phyloP scores from a whole-genome alignment of 1,140 invertebrate genomes.

The Drosophila virilis region DNA sequence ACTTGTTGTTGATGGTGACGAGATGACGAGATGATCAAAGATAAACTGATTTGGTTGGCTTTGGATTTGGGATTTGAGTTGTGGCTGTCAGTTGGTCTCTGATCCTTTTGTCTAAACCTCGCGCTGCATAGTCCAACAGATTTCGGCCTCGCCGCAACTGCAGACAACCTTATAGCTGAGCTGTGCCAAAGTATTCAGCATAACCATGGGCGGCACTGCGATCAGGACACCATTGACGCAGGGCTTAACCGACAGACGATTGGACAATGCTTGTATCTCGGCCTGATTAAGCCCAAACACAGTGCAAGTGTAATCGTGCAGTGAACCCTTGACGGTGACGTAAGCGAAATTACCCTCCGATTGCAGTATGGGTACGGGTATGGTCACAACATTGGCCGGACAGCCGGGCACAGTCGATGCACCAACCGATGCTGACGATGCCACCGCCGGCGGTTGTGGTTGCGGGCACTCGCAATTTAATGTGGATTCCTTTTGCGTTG shows the following conservation, averaged over 20 bases:
- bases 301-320: slow-evolving; percentile 89
- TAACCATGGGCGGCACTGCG: slow-evolving; percentile 87
- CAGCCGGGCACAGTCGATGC: slow-evolving; percentile 23
- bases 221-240: slow-evolving; percentile 90
- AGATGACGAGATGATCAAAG: slow-evolving; percentile 28
- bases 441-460: background rate
- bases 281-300: slow-evolving; percentile 90
- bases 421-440: slow-evolving; percentile 52
- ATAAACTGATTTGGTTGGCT: background rate
- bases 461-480: slow-evolving; percentile 53
- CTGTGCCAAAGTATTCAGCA: slow-evolving; percentile 90
- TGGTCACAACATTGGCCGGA: slow-evolving; percentile 76
- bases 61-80: too few species aligned
- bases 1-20: slow-evolving; percentile 17
- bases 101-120: slow-evolving; percentile 85
- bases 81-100: too few species aligned
- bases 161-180: slow-evolving; percentile 91
- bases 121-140: slow-evolving; percentile 92
- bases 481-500: slow-evolving; percentile 60
- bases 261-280: slow-evolving; percentile 88
- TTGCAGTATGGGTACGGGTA: slow-evolving; percentile 81
- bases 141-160: slow-evolving; percentile 91
- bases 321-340: slow-evolving; percentile 90
- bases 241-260: slow-evolving; percentile 86
- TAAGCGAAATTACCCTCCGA: slow-evolving; percentile 87